Base-by-base conservation (phyloP, 2,888 invertebrate genomes). In the Netelia fuscicornis region DNA sequence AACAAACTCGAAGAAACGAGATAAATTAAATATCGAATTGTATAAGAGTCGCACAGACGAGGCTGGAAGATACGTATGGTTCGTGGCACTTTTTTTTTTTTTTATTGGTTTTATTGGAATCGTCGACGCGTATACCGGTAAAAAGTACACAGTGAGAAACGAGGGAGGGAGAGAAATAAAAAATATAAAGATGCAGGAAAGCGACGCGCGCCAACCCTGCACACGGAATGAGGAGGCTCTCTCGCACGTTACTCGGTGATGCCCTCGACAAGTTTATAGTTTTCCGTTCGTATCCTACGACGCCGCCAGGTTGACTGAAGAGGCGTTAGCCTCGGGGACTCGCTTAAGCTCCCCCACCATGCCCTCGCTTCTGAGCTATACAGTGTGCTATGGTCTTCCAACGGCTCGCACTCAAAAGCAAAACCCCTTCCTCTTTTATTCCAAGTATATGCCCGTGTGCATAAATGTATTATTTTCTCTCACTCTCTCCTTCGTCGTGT, bases 271-370 rank as follows among this genome's bases (percentile, higher is more conserved):
- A 90, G 89, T 89, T 88, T 89, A 87, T 83, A 87, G 86, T 86
- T 87, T 87, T 48, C 17, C 72, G 85, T 72, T 83, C 76, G 79
- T 83, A 85, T 80, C 76, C 80, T 85, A 88, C 91, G 90, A 88
- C 90, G 91, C 89, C 89, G 87, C 90, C 91, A 91, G 92, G 91
- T 91, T 91, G 88, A 92, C 92, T 92, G 89, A 90, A 88, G 89
- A 88, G 83, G 81, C 89, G 84, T 87, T 87, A 83, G 85, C 85
- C 87, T 86, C 83, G 80, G 60, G 86, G 84, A 85, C 82, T 85
- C 86, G 85, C 86, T 82, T 81, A 76, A 82, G 80, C 75, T 84
- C 88, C 85, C 80, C 84, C 80, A 80, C 86, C 75, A 68, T 77
- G 71, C 79, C 52, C 76, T 44, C 78, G 13, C 65, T 83, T 30